phyloP scores from a whole-genome alignment of 2,888 invertebrate genomes.

The Pseudoips prasinana region DNA sequence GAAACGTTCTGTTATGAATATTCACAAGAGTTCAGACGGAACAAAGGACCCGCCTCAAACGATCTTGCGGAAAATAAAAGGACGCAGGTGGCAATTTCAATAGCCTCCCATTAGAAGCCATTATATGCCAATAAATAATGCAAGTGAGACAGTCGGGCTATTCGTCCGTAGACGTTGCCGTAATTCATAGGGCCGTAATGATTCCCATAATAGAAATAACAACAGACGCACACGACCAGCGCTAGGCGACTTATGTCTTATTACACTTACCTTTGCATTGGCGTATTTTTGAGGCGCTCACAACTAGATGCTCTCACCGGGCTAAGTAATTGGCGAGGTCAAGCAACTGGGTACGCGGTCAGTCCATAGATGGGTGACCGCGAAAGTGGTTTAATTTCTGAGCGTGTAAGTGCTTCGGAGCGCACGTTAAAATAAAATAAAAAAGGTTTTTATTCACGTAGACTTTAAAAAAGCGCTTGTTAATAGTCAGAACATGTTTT shows the following conservation, averaged over 20 bases:
- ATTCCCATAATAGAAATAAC: slow-evolving; percentile 63
- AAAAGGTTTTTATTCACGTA: too few species aligned
- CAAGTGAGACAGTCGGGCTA: slow-evolving; percentile 64
- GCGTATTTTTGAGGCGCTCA: too few species aligned
- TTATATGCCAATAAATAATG: slow-evolving; percentile 80
- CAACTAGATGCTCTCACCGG: too few species aligned
- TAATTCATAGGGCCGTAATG: slow-evolving; percentile 70
- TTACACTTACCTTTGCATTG: too few species aligned
- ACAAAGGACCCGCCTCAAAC: slow-evolving; percentile 46
- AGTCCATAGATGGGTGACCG: too few species aligned
- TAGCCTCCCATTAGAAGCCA: slow-evolving; percentile 78
- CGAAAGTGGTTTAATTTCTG: too few species aligned
- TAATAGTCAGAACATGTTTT: too few species aligned
- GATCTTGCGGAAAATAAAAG: slow-evolving; percentile 60
- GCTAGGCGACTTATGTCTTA: slow-evolving; percentile 31
- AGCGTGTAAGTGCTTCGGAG: too few species aligned
- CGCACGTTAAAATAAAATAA: too few species aligned
- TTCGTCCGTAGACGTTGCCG: slow-evolving; percentile 62
- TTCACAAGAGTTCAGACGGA: slow-evolving; percentile 55
- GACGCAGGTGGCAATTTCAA: slow-evolving; percentile 76
- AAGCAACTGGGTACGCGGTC: too few species aligned
- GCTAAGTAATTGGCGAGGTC: too few species aligned
- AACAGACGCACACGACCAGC: slow-evolving; percentile 38
- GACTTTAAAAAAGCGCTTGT: too few species aligned
- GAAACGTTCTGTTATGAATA: slow-evolving; percentile 68